Base-by-base conservation (phyloP, 2,888 invertebrate species). In the Hirudinaria manillensis region DNA sequence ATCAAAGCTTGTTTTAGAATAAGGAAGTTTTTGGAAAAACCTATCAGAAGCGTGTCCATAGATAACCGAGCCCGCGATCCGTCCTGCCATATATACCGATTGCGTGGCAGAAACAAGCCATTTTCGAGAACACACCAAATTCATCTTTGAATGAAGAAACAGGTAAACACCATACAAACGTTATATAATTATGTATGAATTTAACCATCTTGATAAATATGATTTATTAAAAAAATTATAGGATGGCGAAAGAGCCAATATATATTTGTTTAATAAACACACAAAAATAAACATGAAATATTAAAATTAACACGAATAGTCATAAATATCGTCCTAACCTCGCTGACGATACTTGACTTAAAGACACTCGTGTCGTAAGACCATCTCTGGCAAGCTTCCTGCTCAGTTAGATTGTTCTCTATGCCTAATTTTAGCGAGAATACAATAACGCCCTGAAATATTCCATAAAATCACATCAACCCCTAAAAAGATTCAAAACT, bases 41-140 rank as follows among this genome's bases (percentile, higher is more conserved):
- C 77, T 77, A 72, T 77, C 77, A 10, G 77, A 68, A 27, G 76
- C 24, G 21, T 73, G 71, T n/a, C 77, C 77, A 56, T 73, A 77
- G 34, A 61, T 36, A 29, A 74, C 55, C 34, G 76, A 51, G 38
- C 77, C 77, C 10, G 72, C 27, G 16, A 77, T 73, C 21, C 76
- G 51, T 55, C 77, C 77, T 21, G 61, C 65, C 77, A 77, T 77
- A 65, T 77, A 77, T 45, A 70, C 53, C 38, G 76, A 74, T 45
- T 77, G 77, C 3, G 76, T 72, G 51, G 56, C 34, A 6, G 77
- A 76, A 4, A 73, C 53, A 19, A 70, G 56, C 76, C 76, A 77
- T 6, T 45, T 51, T 53, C 51, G 38, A 1, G 76, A 68, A 29
- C 77, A 77, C 10, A 77, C 77, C 3, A 77, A 71, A 61, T 77